Evolutionary conservation across 2,888 invertebrate species (phyloP), one percentile per base, ranked within the genome.

Genomic region (Endotricha flammealis): DNA sequence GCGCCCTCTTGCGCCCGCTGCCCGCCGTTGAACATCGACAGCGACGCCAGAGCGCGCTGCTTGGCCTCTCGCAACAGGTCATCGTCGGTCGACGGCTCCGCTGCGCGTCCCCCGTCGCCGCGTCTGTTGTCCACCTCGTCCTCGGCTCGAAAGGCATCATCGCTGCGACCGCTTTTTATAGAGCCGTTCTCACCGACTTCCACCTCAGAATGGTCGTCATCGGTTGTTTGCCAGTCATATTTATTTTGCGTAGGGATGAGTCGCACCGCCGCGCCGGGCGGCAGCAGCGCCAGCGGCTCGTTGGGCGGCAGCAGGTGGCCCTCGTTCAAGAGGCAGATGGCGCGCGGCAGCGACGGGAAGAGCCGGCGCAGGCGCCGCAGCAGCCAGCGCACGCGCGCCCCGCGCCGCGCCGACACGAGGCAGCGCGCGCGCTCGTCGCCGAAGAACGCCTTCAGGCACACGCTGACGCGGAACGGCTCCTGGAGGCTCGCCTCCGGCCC

Each of bases 221-320:
- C n/a, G n/a, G n/a, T n/a, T n/a, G n/a, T n/a, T n/a, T n/a, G n/a
- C n/a, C n/a, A n/a, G n/a, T n/a, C n/a, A n/a, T n/a, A n/a, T n/a
- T n/a, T n/a, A n/a, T 13, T 6, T 4, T n/a, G 4, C 5, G 14
- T 12, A 1, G 4, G 20, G n/a, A 31, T 5, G 4, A 5, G 14
- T n/a, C 10, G 13, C n/a, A 16, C 1, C 11, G 3, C 1, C 9
- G 4, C 78, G 32, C 58, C 69, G 22, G 59, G 63, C 5, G 39
- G 50, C 39, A 80, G 63, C 44, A 75, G 35, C 16, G 68, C 53
- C 11, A 80, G 66, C 32, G 70, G 65, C 58, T 82, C 81, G 33
- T 42, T 58, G 22, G 64, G 62, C 38, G 74, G 81, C 61, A 82
- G 63, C 57, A 76, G 50, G 46, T 68, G 66, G 0, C 73, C 77